Evolutionary conservation across 2,113 vertebrate genomes (phyloP), one percentile per base, ranked within the genome.

Genomic region (Corydoras sp.): DNA sequence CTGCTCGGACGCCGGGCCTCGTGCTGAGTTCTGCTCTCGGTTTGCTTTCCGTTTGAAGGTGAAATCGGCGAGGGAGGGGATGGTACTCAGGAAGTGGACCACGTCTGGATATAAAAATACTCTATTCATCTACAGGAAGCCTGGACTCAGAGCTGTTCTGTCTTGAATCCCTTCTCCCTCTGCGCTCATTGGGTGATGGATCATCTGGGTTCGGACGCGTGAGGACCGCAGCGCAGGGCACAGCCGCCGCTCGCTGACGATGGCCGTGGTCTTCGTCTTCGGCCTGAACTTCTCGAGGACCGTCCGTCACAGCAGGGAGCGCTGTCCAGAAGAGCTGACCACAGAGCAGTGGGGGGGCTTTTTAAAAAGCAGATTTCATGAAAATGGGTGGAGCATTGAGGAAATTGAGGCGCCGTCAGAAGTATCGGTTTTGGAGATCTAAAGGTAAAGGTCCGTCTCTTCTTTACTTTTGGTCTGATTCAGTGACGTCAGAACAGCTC

Each of bases 351-450:
- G 4, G 35, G 35, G 35, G 7, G 7, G 35, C 35, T 43, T 53
- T 14, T 14, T 53, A 10, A 53, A 10, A 14, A 53, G 5, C 51
- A 12, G 10, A 53, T 12, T 53, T 12, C 5, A 53, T 53, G 11
- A 53, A 58, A 72, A 71, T 72, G 77, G 58, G 82, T 15, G 61
- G 58, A 60, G 75, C 76, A 71, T 15, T 77, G 69, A 71, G 58
- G 66, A 76, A 65, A 74, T 86, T 89, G 87, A 88, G 87, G 62
- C 86, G 85, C 4, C 85, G 84, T 0, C 85, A 84, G 69, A 90
- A 88, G 77, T 91, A 91, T 80, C 87, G 87, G 86, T 88, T 91
- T 84, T 88, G 88, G 87, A 83, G 80, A 58, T 48, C 71, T 53
- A 76, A 75, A 87, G 87, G 85, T 88, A 87, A 86, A 54, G 79